Conservation (phyloP, 2,797 vertebrate genomes). For the Hoplostethus mediterraneus region DNA sequence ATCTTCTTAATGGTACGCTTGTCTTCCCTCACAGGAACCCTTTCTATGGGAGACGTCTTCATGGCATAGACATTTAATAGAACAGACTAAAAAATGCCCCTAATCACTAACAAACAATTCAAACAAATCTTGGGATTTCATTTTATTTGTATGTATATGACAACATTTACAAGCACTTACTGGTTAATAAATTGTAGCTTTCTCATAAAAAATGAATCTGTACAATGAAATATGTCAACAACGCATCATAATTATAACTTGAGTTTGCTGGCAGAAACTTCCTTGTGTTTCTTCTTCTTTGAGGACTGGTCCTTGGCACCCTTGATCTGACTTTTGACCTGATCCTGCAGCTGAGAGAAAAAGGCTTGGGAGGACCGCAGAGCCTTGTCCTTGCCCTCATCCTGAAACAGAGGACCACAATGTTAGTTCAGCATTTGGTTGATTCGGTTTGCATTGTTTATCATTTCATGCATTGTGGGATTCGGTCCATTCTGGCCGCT, state of each 20-base stretch:
- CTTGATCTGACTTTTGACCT: slow-evolving; percentile 94
- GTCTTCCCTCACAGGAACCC: neutral
- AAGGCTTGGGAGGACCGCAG: slow-evolving; percentile 95
- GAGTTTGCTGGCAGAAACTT: slow-evolving; percentile 91
- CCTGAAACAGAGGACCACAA: slow-evolving; percentile 77
- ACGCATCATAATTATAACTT: slow-evolving; percentile 85
- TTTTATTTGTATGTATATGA: slow-evolving; percentile 43
- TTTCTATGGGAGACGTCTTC: neutral
- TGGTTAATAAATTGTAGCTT: slow-evolving; percentile 44
- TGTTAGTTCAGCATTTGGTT: neutral
- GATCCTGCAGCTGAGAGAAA: slow-evolving; percentile 97
- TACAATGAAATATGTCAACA: slow-evolving; percentile 65
- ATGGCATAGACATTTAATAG: slow-evolving; percentile 3
- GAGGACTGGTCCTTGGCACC: slow-evolving; percentile 84
- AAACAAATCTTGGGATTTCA: slow-evolving; percentile 13
- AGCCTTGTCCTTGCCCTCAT: slow-evolving; percentile 95
- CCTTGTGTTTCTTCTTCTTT: slow-evolving; percentile 88
- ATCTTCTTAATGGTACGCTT: neutral
- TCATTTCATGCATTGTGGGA: neutral
- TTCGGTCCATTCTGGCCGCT: neutral
- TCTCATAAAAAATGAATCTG: slow-evolving; percentile 64
- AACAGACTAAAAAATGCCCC: neutral
- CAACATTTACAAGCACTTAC: slow-evolving; percentile 52
- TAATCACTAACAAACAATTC: neutral
- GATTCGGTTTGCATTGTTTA: neutral